Base-by-base conservation (phyloP, 1,140 invertebrate genomes). In the Oedothorax gibbosus region DNA sequence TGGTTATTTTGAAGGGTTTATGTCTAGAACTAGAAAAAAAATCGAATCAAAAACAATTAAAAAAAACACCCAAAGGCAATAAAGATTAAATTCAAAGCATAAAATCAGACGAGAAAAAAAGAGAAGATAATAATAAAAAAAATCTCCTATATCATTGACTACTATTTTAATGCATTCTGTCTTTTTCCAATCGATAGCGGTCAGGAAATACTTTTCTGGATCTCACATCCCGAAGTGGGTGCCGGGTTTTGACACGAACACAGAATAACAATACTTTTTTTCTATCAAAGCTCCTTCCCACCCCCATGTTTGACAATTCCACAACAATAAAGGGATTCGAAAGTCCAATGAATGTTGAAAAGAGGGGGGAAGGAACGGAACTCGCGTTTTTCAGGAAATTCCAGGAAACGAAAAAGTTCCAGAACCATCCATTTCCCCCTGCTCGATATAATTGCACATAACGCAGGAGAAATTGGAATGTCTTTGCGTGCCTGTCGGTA, bases 301-400 rank as follows among this genome's bases (percentile, higher is more conserved):
- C n/a, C 54, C 20, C 50, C 3, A 9, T 54, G 69, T 54, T 71
- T 53, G 69, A 71, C 69, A 71, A 20, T 53, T 71, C 69, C 51
- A 71, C 69, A 18, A 71, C 69, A 71, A 71, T 71, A 71, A 71
- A 54, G 69, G 69, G 69, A 71, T 71, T 71, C 50, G 69, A 53
- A 71, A 53, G 68, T 53, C 68, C 0, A 69, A 69, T 7, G 12
- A 71, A 49, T n/a, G 18, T 51, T 51, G 8, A 66, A 65, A 65
- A 14, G 12, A 65, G 35, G 5, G 35, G 35, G 35, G 35, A 5
- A 35, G 9, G 7, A 66, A 51, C 3, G 54, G 11, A 11, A 21
- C 20, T 12, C 7, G 53, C 72, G 20, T 71, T 54, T 66, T 71
- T 71, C 72, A 20, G 72, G 72, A 75, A 75, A 75, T 75, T 75